phyloP scores from a whole-genome alignment of 1,140 invertebrate species.

The Brachionus koreanus region DNA sequence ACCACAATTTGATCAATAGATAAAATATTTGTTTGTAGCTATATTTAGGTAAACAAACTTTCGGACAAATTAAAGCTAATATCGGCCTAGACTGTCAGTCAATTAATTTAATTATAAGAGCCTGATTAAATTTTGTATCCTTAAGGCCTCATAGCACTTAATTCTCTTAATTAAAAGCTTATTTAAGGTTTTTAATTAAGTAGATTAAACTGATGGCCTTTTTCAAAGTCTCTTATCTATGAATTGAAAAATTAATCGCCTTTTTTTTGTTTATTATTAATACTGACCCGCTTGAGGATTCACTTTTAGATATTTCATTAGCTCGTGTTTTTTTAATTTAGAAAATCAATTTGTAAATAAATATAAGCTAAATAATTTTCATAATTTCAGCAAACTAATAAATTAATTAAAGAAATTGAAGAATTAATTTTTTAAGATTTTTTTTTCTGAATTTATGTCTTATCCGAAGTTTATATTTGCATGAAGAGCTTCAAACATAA shows the following conservation, averaged over 20 bases:
- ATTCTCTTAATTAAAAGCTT: not conserved
- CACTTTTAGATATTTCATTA: too few relatives aligned
- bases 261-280: not conserved
- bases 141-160: not conserved
- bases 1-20: not conserved
- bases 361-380: too few relatives aligned
- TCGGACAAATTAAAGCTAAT: not conserved
- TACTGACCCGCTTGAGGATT: too few relatives aligned
- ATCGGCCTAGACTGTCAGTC: not conserved
- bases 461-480: too few relatives aligned
- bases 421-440: too few relatives aligned
- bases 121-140: not conserved
- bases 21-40: not conserved
- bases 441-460: too few relatives aligned
- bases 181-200: constrained; percentile 3
- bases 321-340: too few relatives aligned
- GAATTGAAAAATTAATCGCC: not conserved
- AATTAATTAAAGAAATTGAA: too few relatives aligned
- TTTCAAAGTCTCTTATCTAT: constrained; percentile 3
- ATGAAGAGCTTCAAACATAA: too few relatives aligned
- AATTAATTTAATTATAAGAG: not conserved
- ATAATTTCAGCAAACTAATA: too few relatives aligned
- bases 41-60: constrained; percentile 24
- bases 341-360: too few relatives aligned
- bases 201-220: not conserved